A percentile compares a stretch with the other conserved stretches of the same genome.
Conservation (phyloP, 2,888 invertebrate species). For the Dasysyrphus albostriatus region DNA sequence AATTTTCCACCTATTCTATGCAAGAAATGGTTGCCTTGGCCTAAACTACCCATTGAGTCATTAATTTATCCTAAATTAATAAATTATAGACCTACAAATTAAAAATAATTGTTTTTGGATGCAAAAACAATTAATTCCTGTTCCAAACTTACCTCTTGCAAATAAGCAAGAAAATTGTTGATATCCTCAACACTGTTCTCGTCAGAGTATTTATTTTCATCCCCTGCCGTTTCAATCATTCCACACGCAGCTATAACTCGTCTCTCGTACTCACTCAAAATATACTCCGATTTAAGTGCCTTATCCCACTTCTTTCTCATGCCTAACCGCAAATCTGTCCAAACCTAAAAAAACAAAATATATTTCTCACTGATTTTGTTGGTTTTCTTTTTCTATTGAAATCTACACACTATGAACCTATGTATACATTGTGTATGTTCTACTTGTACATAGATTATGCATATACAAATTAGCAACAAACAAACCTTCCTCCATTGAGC, state of each 20-base stretch:
- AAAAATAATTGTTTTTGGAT: too few relatives aligned
- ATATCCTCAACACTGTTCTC: not conserved
- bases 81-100: too few relatives aligned
- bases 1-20: too few relatives aligned
- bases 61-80: too few relatives aligned
- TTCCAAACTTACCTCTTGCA: constrained; percentile 19
- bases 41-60: too few relatives aligned
- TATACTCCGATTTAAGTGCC: not conserved
- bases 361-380: not conserved
- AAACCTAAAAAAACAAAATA: constrained; percentile 46
- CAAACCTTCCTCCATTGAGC: constrained; percentile 52
- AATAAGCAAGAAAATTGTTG: not conserved
- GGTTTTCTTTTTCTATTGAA: not conserved
- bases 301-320: constrained; percentile 42
- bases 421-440: too few relatives aligned
- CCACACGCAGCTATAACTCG: constrained; percentile 41
- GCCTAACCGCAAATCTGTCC: constrained; percentile 36
- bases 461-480: not conserved
- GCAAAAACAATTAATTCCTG: not conserved
- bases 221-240: not conserved
- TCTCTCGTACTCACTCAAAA: constrained; percentile 13
- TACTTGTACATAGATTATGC: not conserved
- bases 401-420: not conserved
- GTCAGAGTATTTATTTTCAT: not conserved
- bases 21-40: too few relatives aligned